These are phyloP conservation scores for Rhinatrema bivittatum DNA, from an alignment of 2,797 vertebrate genomes.

Conservation along the genomic window DNA sequence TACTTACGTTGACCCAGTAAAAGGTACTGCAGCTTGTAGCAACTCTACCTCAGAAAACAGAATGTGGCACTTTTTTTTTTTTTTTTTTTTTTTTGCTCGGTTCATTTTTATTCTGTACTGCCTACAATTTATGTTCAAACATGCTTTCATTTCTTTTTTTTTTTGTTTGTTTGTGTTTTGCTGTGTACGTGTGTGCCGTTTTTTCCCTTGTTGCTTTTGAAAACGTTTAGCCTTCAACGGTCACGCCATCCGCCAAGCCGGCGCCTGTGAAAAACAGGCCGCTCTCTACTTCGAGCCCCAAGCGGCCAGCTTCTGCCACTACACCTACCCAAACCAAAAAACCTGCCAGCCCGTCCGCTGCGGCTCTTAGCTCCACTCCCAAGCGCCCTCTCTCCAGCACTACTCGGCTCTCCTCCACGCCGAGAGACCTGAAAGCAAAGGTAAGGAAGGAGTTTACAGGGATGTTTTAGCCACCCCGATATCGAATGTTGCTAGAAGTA, in stretches of 20 bases:
- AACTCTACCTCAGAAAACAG: slow-evolving; percentile 57
- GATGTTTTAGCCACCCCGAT: no score
- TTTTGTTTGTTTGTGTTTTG: slow-evolving; percentile 28
- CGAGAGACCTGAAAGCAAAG: slow-evolving; percentile 62
- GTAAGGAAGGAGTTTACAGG: slow-evolving; percentile 76
- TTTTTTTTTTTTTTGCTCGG: slow-evolving; percentile 22
- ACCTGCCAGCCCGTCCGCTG: slow-evolving; percentile 49
- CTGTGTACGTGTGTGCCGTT: slow-evolving; percentile 27
- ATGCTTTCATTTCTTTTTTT: slow-evolving; percentile 42
- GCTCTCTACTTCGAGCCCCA: slow-evolving; percentile 48
- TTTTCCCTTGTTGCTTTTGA: slow-evolving; percentile 40
- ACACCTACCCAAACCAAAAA: slow-evolving; percentile 69
- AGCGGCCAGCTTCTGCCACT: slow-evolving; percentile 55
- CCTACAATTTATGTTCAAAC: slow-evolving; percentile 37
- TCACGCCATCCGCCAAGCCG: slow-evolving; percentile 51
- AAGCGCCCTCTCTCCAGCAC: slow-evolving; percentile 59
- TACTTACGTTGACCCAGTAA: no score
- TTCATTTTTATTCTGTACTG: slow-evolving; percentile 22
- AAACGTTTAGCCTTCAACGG: slow-evolving; percentile 55
- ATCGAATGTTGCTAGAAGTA: no score
- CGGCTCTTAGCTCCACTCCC: slow-evolving; percentile 41
- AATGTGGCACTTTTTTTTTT: no score
- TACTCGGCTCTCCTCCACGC: slow-evolving; percentile 48
- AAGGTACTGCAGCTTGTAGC: no score
- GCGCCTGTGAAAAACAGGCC: slow-evolving; percentile 57